These are phyloP conservation scores for Cladorhizidae sp. DNA, from an alignment of 37 sponge, comb jelly and placozoan species.

Conservation along the genomic window DNA sequence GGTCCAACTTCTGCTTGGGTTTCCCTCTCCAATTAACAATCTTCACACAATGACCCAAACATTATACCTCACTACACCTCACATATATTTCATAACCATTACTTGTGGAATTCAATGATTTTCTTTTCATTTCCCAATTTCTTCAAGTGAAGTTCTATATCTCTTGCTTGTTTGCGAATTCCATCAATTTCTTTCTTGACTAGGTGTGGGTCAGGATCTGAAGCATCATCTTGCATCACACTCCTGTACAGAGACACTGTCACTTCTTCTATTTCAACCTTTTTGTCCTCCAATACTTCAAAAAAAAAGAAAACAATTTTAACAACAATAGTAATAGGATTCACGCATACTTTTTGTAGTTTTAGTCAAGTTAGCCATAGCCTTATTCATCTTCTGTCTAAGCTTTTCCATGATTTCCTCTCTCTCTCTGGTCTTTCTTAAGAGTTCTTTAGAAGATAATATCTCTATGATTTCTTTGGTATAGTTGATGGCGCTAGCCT, in stretches of 20 bases:
- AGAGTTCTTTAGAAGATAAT: not conserved
- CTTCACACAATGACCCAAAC: too few relatives aligned
- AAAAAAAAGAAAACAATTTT: too few relatives aligned
- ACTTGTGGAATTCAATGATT: constrained; percentile 28
- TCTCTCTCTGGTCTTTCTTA: not conserved
- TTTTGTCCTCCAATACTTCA: constrained; percentile 15
- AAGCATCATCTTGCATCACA: not conserved
- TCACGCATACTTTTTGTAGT: not conserved
- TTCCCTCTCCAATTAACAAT: too few relatives aligned
- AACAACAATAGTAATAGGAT: not conserved
- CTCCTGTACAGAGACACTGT: not conserved
- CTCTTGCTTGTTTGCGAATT: not conserved
- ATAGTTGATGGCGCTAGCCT: not conserved
- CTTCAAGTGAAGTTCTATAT: not conserved
- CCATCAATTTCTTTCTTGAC: not conserved
- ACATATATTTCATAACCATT: not conserved
- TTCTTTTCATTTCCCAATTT: constrained; percentile 26
- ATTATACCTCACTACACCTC: too few relatives aligned
- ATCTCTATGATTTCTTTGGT: not conserved
- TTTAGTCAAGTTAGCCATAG: not conserved
- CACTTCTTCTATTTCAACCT: not conserved
- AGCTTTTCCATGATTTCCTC: not conserved
- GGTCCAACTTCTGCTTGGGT: too few relatives aligned
- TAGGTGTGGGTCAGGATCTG: not conserved
- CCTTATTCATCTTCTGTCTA: not conserved